Evolutionary conservation across 2,888 invertebrate genomes (phyloP), one percentile per base, ranked within the genome.

Genomic region (Lithophane leautieri): DNA sequence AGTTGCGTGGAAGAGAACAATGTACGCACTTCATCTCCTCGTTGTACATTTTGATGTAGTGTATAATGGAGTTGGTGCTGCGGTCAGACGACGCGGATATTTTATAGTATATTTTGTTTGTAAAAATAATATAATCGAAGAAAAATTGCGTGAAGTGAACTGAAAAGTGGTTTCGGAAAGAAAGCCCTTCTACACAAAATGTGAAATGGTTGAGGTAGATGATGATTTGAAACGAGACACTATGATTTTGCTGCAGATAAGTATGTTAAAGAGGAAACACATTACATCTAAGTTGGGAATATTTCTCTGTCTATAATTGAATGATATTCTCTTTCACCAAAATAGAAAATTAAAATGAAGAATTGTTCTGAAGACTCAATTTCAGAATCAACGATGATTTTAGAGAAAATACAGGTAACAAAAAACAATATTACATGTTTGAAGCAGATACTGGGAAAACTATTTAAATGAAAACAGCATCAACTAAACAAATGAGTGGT

Each of bases 1-100:
- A 67, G 82, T 84, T 82, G 81, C 87, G 90, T 90, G 88, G 81
- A 76, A 67, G 75, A 77, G 81, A 86, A 88, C 86, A 89, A 89
- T 88, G 81, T 78, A 80, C 83, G 86, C 80, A 87, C 84, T 86
- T 85, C 78, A 80, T 82, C 78, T 81, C 77, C 47, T 65, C 69
- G 62, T 52, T 80, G 72, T 87, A 82, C 56, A 83, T 75, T 77
- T 83, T 79, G 74, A 82, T 78, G 69, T 74, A 77, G 66, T 67
- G 54, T 71, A 76, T 83, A 86, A 87, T 84, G 82, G 83, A 68
- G 76, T 78, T 60, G 25, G 72, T 61, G 70, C 66, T 84, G 76
- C 63, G 74, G 76, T 84, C 74, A 82, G 58, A 73, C 25, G 62
- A 73, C 62, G 47, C 60, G 16, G 34, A 58, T 66, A 61, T 82